phyloP scores from a whole-genome alignment of 2,888 invertebrate species.

The Stegophylla sp. region DNA sequence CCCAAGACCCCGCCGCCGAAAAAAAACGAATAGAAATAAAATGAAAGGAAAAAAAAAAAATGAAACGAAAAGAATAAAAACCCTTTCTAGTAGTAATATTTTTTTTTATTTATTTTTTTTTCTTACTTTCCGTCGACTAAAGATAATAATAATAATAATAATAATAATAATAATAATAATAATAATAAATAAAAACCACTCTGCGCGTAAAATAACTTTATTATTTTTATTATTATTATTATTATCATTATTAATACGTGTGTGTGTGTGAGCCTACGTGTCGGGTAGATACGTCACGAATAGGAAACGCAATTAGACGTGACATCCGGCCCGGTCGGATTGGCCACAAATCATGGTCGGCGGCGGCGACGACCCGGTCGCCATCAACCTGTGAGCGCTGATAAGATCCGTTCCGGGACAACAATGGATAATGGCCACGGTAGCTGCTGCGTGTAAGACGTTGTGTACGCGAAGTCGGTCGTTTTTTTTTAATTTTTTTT shows the following conservation, averaged over 20 bases:
- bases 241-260: not conserved
- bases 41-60: not conserved
- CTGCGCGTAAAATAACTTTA: slow-evolving; percentile 20
- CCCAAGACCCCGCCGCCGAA: slow-evolving; percentile 47
- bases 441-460: no score
- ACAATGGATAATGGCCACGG: slow-evolving; percentile 58
- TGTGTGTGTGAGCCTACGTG: slow-evolving; percentile 34
- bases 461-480: slow-evolving; percentile 7
- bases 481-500: slow-evolving; percentile 6
- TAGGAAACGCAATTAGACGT: slow-evolving; percentile 59
- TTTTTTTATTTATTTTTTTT: not conserved
- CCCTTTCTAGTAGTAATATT: slow-evolving; percentile 17
- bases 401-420: slow-evolving; percentile 59
- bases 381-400: slow-evolving; percentile 53
- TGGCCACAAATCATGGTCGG: slow-evolving; percentile 57
- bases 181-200: not conserved
- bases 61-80: no score
- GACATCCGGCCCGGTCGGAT: slow-evolving; percentile 58
- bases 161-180: not conserved
- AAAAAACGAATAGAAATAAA: not conserved
- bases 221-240: slow-evolving; percentile 29
- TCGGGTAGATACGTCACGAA: slow-evolving; percentile 56
- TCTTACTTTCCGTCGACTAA: not conserved
- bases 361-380: slow-evolving; percentile 16
- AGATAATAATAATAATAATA: slow-evolving; percentile 14